phyloP scores from a whole-genome alignment of 2,113 vertebrate genomes.

The Tor tambroides region DNA sequence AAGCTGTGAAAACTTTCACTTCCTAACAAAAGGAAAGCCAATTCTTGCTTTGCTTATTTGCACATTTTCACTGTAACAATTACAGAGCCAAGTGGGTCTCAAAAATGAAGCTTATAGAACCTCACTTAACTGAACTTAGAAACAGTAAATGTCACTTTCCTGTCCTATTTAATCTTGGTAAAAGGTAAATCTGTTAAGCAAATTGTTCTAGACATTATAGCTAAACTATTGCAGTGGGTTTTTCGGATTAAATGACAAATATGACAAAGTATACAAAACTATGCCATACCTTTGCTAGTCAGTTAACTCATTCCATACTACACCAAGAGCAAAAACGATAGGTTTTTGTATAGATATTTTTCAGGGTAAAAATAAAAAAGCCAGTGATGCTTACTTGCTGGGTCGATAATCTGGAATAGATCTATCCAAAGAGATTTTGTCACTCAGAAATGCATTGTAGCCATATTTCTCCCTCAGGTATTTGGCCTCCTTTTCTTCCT shows the following conservation, averaged over 20 bases:
- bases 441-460: conserved; percentile 97
- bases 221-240: not conserved
- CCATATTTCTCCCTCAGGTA: conserved; percentile 92
- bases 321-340: not conserved
- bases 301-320: not conserved
- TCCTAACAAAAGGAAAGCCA: not conserved
- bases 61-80: conserved; percentile 2
- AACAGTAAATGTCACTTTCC: not conserved
- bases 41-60: conserved; percentile 13
- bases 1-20: not conserved
- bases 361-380: not conserved
- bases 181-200: not conserved
- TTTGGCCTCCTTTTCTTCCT: conserved; percentile 89
- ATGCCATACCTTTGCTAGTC: not conserved
- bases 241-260: not conserved
- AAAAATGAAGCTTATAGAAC: conserved; percentile 42
- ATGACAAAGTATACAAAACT: not conserved
- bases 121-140: not conserved
- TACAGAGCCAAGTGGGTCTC: conserved; percentile 26
- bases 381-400: conserved; percentile 83
- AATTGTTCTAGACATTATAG: not conserved
- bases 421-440: conserved; percentile 96
- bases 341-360: not conserved
- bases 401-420: conserved; percentile 96
- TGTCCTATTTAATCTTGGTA: not conserved